These are phyloP conservation scores for Triops cancriformis DNA, from an alignment of 1,140 invertebrate species.

Conservation along the genomic window DNA sequence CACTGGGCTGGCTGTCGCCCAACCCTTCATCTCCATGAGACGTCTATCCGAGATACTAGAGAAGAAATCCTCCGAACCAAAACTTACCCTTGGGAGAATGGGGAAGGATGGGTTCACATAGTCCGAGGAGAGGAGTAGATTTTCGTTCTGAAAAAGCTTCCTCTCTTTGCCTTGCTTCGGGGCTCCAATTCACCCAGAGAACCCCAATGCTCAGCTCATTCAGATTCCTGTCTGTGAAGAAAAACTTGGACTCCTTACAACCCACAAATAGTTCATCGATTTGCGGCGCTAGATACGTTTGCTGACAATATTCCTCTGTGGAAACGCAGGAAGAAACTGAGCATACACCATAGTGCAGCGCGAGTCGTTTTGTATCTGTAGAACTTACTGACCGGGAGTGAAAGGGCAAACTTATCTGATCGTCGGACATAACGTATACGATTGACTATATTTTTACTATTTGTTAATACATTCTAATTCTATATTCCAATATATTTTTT, in stretches of 20 bases:
- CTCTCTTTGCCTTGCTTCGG: background rate
- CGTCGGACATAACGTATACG: too few species aligned
- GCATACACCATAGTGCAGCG: background rate
- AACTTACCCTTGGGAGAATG: background rate
- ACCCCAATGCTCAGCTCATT: background rate
- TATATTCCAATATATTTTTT: too few species aligned
- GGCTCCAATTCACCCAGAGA: too few species aligned
- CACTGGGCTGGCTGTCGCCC: slow-evolving; percentile 1
- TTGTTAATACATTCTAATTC: too few species aligned
- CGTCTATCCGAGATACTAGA: background rate
- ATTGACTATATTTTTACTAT: too few species aligned
- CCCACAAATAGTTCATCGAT: background rate
- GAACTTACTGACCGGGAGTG: too few species aligned
- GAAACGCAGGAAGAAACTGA: background rate
- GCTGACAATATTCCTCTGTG: background rate
- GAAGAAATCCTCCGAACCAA: background rate
- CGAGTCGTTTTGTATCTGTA: background rate
- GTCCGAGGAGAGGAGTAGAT: background rate
- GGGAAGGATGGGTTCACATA: background rate
- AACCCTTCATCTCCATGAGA: slow-evolving; percentile 13
- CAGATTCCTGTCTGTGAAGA: background rate
- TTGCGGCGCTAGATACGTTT: background rate
- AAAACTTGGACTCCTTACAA: background rate
- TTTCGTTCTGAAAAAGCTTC: background rate
- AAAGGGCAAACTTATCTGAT: too few species aligned